phyloP scores from a whole-genome alignment of 2,888 invertebrate genomes.

The Cepaea hortensis region DNA sequence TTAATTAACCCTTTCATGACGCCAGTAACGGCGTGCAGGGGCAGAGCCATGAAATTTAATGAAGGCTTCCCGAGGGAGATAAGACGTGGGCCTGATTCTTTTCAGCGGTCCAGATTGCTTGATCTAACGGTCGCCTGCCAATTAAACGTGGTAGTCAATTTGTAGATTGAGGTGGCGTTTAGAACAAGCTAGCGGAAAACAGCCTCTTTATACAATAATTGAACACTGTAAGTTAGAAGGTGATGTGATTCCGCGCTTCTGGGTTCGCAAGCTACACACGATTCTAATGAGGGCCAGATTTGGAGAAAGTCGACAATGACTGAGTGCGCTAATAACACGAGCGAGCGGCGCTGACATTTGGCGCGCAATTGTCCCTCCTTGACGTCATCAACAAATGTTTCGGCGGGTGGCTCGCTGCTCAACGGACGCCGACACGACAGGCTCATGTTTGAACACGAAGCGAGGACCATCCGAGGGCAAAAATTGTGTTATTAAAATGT shows the following conservation, averaged over 20 bases:
- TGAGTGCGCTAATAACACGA: constrained; percentile 30
- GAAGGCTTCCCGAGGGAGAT: constrained; percentile 36
- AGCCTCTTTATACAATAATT: constrained; percentile 41
- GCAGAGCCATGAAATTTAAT: constrained; percentile 48
- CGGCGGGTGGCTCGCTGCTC: constrained; percentile 27
- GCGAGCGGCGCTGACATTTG: constrained; percentile 44
- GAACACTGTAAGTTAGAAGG: constrained; percentile 33
- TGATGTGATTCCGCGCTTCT: constrained; percentile 31
- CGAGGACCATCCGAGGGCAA: constrained; percentile 24
- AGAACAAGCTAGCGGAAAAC: constrained; percentile 32
- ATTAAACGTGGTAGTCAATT: constrained; percentile 46
- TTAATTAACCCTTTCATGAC: constrained; percentile 46
- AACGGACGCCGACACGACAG: constrained; percentile 36
- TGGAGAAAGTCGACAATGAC: constrained; percentile 18
- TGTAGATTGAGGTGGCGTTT: constrained; percentile 45
- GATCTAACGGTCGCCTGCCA: constrained; percentile 32
- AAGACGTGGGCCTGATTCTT: constrained; percentile 29
- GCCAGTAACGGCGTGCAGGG: constrained; percentile 34
- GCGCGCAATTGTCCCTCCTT: constrained; percentile 37
- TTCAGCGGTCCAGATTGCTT: constrained; percentile 37
- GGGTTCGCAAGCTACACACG: constrained; percentile 1
- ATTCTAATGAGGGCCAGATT: constrained; percentile 31
- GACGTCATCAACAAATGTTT: constrained; percentile 40
- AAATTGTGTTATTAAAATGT: constrained; percentile 47
- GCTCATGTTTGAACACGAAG: constrained; percentile 42